These are phyloP conservation scores for Gorsachius magnificus DNA, from an alignment of 2,797 vertebrate species.

Conservation along the genomic window DNA sequence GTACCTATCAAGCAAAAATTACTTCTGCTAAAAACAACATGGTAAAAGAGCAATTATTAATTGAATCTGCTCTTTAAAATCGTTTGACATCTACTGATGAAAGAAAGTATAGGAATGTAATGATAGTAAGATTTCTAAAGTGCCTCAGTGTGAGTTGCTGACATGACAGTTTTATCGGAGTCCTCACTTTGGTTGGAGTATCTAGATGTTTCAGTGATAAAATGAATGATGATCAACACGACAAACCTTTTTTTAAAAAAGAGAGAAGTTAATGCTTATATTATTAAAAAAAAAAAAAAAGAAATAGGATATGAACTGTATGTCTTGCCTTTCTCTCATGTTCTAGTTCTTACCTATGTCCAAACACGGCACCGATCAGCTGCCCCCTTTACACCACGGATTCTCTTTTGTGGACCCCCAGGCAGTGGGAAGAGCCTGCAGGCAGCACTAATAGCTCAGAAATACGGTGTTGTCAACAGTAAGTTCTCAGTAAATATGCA, in stretches of 20 bases:
- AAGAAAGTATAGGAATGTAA: neutral
- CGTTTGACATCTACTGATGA: conserved; percentile 37
- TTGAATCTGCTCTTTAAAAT: conserved; percentile 49
- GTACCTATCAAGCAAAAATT: conserved; percentile 43
- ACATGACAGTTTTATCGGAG: neutral
- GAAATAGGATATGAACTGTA: neutral
- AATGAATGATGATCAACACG: neutral
- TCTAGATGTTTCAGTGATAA: neutral
- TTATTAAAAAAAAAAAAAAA: neutral
- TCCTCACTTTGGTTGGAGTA: neutral
- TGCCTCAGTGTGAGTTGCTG: neutral
- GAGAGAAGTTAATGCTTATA: neutral
- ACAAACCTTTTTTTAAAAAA: neutral
- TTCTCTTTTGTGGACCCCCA: conserved; percentile 86
- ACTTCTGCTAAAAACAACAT: conserved; percentile 41
- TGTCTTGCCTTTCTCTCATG: neutral
- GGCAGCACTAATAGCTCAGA: conserved; percentile 85
- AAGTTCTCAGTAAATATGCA: conserved; percentile 65
- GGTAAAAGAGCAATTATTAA: conserved; percentile 41
- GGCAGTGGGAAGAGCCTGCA: conserved; percentile 90
- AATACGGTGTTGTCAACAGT: conserved; percentile 87
- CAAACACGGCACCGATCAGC: conserved; percentile 69
- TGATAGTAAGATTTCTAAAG: neutral
- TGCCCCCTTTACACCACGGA: conserved; percentile 83
- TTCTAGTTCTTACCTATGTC: conserved; percentile 81